Evolutionary conservation across 2,888 invertebrate species (phyloP).

Genomic region (Arge pagana): DNA sequence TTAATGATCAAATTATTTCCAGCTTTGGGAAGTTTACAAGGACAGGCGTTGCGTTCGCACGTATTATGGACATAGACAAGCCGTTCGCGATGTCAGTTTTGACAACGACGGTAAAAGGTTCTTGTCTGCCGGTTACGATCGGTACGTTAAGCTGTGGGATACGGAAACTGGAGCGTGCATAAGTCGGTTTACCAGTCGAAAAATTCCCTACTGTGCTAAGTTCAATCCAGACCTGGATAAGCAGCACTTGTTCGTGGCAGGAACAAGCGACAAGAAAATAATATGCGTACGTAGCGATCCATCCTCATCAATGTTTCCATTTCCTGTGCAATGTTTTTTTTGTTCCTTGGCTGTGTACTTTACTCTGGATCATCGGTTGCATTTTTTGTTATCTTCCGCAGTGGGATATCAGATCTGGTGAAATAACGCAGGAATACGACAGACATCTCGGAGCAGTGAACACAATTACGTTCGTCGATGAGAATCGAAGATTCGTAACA

Average conservation of each 20-base stretch:
- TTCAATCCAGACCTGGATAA: slow-evolving; percentile 98
- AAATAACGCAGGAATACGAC: slow-evolving; percentile 97
- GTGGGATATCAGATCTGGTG: slow-evolving; percentile 96
- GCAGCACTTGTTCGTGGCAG: slow-evolving; percentile 96
- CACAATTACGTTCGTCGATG: slow-evolving; percentile 98
- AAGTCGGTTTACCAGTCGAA: slow-evolving; percentile 89
- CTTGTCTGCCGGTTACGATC: slow-evolving; percentile 95
- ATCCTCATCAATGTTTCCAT: neutral
- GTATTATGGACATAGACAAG: slow-evolving; percentile 95
- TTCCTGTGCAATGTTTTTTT: no score
- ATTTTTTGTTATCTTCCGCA: slow-evolving; percentile 60
- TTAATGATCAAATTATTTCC: slow-evolving; percentile 30
- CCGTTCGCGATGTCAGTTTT: slow-evolving; percentile 94
- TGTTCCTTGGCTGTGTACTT: slow-evolving; percentile 4
- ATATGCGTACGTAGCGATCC: slow-evolving; percentile 93
- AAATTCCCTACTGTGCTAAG: slow-evolving; percentile 97
- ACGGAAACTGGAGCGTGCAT: slow-evolving; percentile 92
- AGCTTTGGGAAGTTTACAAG: slow-evolving; percentile 98
- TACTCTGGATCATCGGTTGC: no score
- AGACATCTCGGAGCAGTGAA: slow-evolving; percentile 98
- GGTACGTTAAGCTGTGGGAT: slow-evolving; percentile 98
- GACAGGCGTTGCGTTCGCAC: slow-evolving; percentile 90
- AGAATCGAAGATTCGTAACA: slow-evolving; percentile 95
- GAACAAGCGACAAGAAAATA: slow-evolving; percentile 99
- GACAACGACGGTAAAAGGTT: slow-evolving; percentile 93